Percentiles rank a stretch among this genome's conserved stretches.
phyloP scores from a whole-genome alignment of 1,140 invertebrate genomes.

The Venturia canescens region DNA sequence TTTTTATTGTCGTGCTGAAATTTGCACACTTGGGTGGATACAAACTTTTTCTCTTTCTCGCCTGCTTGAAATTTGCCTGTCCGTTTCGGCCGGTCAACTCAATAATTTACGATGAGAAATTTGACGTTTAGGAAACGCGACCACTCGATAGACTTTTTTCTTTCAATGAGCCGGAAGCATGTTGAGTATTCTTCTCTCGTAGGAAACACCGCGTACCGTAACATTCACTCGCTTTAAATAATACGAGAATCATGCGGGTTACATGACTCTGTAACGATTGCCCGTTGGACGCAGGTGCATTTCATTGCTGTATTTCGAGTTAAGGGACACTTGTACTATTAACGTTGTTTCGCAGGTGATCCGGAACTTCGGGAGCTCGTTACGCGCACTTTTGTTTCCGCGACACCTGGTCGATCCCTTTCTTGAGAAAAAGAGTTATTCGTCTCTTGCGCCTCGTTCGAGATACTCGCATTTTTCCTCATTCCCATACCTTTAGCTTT shows the following conservation, averaged over 20 bases:
- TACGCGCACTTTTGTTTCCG: conserved; percentile 53
- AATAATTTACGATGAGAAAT: no score
- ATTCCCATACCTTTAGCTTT: conserved; percentile 52
- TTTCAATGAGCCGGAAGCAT: neutral
- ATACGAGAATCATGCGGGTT: conserved; percentile 55
- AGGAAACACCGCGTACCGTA: neutral
- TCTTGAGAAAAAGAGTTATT: neutral
- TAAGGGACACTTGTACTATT: conserved; percentile 46
- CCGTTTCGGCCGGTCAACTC: no score
- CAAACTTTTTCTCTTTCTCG: no score
- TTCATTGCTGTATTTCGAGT: conserved; percentile 54
- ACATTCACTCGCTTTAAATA: neutral
- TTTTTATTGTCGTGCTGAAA: no score
- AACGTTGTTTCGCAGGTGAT: conserved; percentile 33
- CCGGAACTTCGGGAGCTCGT: conserved; percentile 25
- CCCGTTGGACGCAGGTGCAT: conserved; percentile 62
- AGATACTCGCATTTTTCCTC: conserved; percentile 43
- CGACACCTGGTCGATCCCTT: conserved; percentile 48
- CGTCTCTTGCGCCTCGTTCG: neutral
- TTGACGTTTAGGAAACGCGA: no score
- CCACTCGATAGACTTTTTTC: no score
- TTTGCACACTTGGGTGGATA: no score
- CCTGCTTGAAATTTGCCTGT: no score
- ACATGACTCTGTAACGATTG: conserved; percentile 54
- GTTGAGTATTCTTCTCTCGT: neutral